These are phyloP conservation scores for Coracias cyanogaster DNA, from an alignment of 2,797 vertebrate genomes.

Conservation along the genomic window DNA sequence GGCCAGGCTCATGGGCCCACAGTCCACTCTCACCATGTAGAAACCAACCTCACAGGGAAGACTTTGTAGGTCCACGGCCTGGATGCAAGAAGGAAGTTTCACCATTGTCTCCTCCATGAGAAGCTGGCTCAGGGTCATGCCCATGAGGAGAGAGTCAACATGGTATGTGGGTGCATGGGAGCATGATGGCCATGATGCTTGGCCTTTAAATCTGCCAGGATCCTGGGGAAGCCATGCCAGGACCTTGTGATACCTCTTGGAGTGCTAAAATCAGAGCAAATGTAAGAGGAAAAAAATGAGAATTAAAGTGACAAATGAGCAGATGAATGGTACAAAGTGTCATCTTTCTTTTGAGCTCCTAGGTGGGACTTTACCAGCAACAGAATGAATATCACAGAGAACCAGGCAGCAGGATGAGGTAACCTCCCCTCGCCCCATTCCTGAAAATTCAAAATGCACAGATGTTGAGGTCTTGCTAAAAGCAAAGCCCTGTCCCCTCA, in stretches of 20 bases:
- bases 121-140: neutral
- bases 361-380: neutral
- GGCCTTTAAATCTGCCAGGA: neutral
- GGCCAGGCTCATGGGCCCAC: neutral
- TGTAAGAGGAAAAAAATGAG: neutral
- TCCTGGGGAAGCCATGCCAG: neutral
- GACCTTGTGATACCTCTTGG: neutral
- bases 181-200: neutral
- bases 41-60: neutral
- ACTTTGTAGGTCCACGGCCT: neutral
- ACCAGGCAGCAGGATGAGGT: neutral
- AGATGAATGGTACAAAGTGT: neutral
- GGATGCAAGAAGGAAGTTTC: neutral
- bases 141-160: fast-evolving
- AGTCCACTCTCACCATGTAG: neutral
- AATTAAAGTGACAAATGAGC: neutral
- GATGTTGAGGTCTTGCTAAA: neutral
- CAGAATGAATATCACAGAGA: neutral
- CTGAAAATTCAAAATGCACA: neutral
- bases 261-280: neutral
- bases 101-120: neutral
- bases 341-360: neutral
- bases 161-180: neutral
- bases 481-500: neutral
- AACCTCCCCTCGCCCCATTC: fast-evolving